Evolutionary conservation across 2,797 vertebrate species (phyloP).

Genomic region (Pseudomugil tenellus): DNA sequence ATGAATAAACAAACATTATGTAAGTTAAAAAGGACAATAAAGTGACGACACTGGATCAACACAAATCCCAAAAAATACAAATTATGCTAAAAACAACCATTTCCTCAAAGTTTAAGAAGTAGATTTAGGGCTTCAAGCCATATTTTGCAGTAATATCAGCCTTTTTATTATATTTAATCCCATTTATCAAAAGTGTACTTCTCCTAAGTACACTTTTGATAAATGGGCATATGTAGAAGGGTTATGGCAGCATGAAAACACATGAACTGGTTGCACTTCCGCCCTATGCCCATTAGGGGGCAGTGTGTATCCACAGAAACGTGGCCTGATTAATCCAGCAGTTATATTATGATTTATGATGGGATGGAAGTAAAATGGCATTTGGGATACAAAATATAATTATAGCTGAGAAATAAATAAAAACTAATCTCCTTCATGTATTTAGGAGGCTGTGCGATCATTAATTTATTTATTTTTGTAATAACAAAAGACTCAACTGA

Average conservation of each 20-base stretch:
- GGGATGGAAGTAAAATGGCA: not conserved
- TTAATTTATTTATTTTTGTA: conserved; percentile 12
- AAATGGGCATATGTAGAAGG: not conserved
- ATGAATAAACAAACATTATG: too few relatives aligned
- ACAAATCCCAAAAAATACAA: too few relatives aligned
- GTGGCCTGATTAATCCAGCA: not conserved
- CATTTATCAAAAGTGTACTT: not conserved
- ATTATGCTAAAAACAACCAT: too few relatives aligned
- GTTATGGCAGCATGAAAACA: not conserved
- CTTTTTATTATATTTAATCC: not conserved
- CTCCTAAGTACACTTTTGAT: too few relatives aligned
- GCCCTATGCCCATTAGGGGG: conserved; percentile 29
- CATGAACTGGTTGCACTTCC: not conserved
- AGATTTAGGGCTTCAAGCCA: not conserved
- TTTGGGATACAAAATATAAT: conserved; percentile 28
- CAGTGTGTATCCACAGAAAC: conserved; percentile 40
- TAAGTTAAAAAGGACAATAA: too few relatives aligned
- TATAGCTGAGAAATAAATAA: conserved; percentile 8
- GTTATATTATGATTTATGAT: conserved; percentile 4
- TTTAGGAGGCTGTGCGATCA: not conserved
- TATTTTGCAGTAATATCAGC: not conserved
- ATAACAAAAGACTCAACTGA: conserved; percentile 5
- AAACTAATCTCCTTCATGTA: conserved; percentile 3
- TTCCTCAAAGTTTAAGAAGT: too few relatives aligned
- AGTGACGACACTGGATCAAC: too few relatives aligned